These are phyloP conservation scores for Troglohyphantes excavatus DNA, from an alignment of 2,888 invertebrate genomes.

Conservation along the genomic window DNA sequence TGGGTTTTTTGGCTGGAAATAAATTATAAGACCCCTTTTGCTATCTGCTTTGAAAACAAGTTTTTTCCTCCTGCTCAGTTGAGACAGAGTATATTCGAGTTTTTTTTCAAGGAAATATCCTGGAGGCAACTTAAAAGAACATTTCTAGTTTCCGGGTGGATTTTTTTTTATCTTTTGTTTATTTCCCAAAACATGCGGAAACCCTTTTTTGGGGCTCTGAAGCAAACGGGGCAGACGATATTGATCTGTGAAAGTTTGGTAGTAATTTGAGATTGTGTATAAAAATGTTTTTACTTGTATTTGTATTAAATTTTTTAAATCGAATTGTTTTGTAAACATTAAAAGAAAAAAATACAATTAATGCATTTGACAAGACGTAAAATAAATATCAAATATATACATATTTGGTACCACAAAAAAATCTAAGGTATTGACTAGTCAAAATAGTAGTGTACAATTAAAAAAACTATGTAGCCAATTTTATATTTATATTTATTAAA, in stretches of 20 bases:
- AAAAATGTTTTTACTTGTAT: no score
- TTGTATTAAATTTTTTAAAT: no score
- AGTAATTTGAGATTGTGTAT: background rate
- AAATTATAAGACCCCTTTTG: conserved; percentile 48
- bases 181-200: conserved; percentile 26
- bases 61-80: conserved; percentile 17
- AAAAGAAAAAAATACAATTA: no score
- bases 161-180: conserved; percentile 27
- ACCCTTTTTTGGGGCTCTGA: conserved; percentile 13
- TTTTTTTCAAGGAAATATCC: conserved; percentile 7
- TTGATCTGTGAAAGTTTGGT: conserved; percentile 15
- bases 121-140: conserved; percentile 63
- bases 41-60: conserved; percentile 23
- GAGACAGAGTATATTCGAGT: conserved; percentile 3
- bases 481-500: no score
- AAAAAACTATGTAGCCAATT: no score
- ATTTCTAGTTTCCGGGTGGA: conserved; percentile 20
- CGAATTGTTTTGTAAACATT: no score
- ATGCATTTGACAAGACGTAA: no score
- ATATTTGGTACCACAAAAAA: no score
- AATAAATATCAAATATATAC: no score
- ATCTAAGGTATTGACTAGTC: no score
- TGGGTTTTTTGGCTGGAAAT: conserved; percentile 51
- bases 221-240: conserved; percentile 9
- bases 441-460: no score